Percentiles rank a stretch among this genome's conserved stretches.
These are phyloP conservation scores for Penaeus japonicus DNA, from an alignment of 1,140 invertebrate genomes.

Conservation along the genomic window DNA sequence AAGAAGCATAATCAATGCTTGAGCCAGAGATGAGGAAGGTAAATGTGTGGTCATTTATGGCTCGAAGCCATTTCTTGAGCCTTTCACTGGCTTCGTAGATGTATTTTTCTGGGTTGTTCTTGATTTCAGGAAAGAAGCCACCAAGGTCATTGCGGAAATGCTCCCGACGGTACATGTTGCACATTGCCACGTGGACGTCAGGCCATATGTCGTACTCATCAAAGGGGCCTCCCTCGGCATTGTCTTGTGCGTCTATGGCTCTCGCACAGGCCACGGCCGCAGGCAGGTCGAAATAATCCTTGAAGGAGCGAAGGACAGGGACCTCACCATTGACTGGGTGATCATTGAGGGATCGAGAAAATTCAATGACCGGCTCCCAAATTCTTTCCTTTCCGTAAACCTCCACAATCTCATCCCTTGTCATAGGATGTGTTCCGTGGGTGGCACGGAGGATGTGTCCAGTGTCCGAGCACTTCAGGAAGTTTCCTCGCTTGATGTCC, in stretches of 20 bases:
- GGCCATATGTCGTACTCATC: conserved; percentile 72
- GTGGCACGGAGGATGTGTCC: conserved; percentile 73
- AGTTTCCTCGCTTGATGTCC: conserved; percentile 78
- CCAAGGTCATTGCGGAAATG: conserved; percentile 70
- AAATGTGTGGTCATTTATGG: conserved; percentile 69
- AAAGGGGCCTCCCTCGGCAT: conserved; percentile 63
- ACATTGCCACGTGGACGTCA: conserved; percentile 73
- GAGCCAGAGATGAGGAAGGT: conserved; percentile 81
- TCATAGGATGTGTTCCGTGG: conserved; percentile 75
- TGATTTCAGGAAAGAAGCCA: conserved; percentile 72
- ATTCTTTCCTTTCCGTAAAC: conserved; percentile 71
- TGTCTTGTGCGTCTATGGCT: conserved; percentile 75
- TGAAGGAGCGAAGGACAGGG: conserved; percentile 71
- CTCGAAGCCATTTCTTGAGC: conserved; percentile 73
- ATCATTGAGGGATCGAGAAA: conserved; percentile 68
- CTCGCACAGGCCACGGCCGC: conserved; percentile 75
- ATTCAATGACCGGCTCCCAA: conserved; percentile 69
- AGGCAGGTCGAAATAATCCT: conserved; percentile 82
- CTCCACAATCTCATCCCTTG: conserved; percentile 69
- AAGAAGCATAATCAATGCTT: conserved; percentile 76
- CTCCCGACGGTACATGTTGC: conserved; percentile 72
- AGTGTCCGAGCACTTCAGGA: conserved; percentile 72
- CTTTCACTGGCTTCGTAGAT: conserved; percentile 70
- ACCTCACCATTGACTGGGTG: conserved; percentile 72
- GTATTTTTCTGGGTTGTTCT: conserved; percentile 72